Base-by-base conservation (phyloP, 2,797 vertebrate species). In the Decapterus maruadsi region DNA sequence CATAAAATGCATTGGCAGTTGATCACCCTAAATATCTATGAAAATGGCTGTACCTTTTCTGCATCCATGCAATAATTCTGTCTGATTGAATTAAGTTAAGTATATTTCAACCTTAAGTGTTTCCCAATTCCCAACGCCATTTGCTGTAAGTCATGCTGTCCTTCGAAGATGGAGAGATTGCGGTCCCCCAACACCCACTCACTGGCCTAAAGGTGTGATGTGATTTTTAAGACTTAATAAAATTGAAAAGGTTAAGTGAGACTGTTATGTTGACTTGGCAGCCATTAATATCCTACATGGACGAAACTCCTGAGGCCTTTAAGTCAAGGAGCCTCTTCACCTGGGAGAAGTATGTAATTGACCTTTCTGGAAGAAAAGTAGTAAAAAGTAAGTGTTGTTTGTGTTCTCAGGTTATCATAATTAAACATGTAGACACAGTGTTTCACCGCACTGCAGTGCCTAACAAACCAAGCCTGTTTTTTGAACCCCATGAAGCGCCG, bases 211-310 rank as follows among this genome's bases (percentile, higher is more conserved):
- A 68, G 75, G 66, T 75, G 74, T 72, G 75, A 54, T 61, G 53
- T 65, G 66, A 72, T 60, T 82, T 77, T 72, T 66, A 80, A 83
- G 72, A 84, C 83, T 82, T 84, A 69, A 89, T 83, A 72, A 80
- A 82, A 80, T 10, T 53, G 59, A 75, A 85, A 88, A 84, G 83
- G 85, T 85, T 82, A 83, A 80, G 71, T 80, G 58, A 73, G 76
- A 79, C 55, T 42, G 26, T 82, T 71, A 46, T 71, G 83, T 85
- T 80, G 74, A 87, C 74, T 85, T 77, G 68, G 76, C 64, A 72
- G 76, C 45, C 61, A 72, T 74, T 82, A 83, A 81, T 87, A 80
- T 73, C 62, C 36, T 40, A 29, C 5, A 59, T 43, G 72, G 58
- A 72, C 1, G 1, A 75, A 72, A n/a, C 70, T 60, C 51, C 57